A percentile compares a stretch with the other conserved stretches of the same genome.
Conservation (phyloP, 2,797 vertebrate species). For the Arnoldichthys spilopterus region DNA sequence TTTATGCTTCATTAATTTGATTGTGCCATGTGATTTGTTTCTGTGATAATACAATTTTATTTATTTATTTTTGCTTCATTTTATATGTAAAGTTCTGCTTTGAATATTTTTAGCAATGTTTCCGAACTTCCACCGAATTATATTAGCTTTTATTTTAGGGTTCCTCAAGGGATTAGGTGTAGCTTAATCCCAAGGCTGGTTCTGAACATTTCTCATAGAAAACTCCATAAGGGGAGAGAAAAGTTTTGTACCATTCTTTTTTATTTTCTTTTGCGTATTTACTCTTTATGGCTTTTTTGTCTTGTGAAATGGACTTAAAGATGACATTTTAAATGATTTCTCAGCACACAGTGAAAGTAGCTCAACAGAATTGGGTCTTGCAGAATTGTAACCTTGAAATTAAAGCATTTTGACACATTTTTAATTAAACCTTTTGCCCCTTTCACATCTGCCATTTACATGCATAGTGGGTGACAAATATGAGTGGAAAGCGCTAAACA, state of each 20-base stretch:
- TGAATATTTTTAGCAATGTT: background rate
- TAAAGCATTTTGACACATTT: background rate
- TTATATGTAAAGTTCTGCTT: slow-evolving; percentile 22
- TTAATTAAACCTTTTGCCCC: no score
- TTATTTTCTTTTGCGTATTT: slow-evolving; percentile 18
- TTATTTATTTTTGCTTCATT: background rate
- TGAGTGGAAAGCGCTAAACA: no score
- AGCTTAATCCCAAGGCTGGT: background rate
- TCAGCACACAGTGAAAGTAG: background rate
- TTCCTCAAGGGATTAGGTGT: slow-evolving; percentile 8
- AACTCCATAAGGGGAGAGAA: slow-evolving; percentile 4
- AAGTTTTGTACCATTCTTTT: background rate
- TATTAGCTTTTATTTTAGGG: slow-evolving; percentile 13
- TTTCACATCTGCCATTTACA: no score
- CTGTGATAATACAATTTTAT: background rate
- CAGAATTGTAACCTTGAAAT: no score
- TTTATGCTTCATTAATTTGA: background rate
- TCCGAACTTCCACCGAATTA: background rate
- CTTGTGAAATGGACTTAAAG: background rate
- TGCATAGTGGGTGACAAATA: no score
- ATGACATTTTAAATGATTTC: slow-evolving; percentile 7
- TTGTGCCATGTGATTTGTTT: background rate
- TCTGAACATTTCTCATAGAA: background rate
- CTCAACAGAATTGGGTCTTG: background rate
- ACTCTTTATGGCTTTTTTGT: background rate